A percentile compares a stretch with the other conserved stretches of the same genome.
phyloP scores from a whole-genome alignment of 2,888 invertebrate species.

The Yponomeuta sedellus region DNA sequence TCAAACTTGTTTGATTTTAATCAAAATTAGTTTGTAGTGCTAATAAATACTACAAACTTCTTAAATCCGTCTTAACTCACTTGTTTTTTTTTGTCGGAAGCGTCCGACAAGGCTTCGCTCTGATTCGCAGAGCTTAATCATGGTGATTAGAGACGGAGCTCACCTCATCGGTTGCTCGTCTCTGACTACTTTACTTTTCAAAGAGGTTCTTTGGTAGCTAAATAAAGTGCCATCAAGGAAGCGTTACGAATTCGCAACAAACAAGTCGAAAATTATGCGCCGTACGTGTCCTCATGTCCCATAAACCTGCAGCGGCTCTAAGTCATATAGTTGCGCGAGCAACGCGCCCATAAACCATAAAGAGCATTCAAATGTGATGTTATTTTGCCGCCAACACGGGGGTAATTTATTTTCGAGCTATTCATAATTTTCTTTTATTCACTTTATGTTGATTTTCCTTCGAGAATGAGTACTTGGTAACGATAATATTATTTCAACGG shows the following conservation, averaged over 20 bases:
- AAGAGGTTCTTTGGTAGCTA: neutral
- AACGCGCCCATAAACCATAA: slow-evolving; percentile 74
- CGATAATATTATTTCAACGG: slow-evolving; percentile 75
- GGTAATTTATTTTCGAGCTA: slow-evolving; percentile 75
- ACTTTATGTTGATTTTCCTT: slow-evolving; percentile 77
- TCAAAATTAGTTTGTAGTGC: too few species aligned
- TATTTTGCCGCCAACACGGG: slow-evolving; percentile 75
- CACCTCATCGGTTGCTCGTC: too few species aligned
- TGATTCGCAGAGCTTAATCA: too few species aligned
- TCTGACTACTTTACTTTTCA: neutral
- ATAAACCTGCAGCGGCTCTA: slow-evolving; percentile 66
- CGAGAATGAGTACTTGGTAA: slow-evolving; percentile 69
- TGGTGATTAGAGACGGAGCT: too few species aligned
- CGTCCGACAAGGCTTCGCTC: too few species aligned
- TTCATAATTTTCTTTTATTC: slow-evolving; percentile 78
- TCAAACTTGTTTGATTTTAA: too few species aligned
- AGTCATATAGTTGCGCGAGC: slow-evolving; percentile 73
- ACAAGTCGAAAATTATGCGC: slow-evolving; percentile 67
- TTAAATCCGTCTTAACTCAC: too few species aligned
- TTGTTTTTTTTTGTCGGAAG: too few species aligned
- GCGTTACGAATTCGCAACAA: slow-evolving; percentile 39
- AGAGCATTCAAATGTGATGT: slow-evolving; percentile 77
- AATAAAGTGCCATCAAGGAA: slow-evolving; percentile 2
- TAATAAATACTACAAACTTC: too few species aligned
- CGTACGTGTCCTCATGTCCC: slow-evolving; percentile 68